A percentile compares a stretch with the other conserved stretches of the same genome.
These are phyloP conservation scores for Sturnira hondurensis DNA, from an alignment of 2,113 vertebrate genomes.

Conservation along the genomic window DNA sequence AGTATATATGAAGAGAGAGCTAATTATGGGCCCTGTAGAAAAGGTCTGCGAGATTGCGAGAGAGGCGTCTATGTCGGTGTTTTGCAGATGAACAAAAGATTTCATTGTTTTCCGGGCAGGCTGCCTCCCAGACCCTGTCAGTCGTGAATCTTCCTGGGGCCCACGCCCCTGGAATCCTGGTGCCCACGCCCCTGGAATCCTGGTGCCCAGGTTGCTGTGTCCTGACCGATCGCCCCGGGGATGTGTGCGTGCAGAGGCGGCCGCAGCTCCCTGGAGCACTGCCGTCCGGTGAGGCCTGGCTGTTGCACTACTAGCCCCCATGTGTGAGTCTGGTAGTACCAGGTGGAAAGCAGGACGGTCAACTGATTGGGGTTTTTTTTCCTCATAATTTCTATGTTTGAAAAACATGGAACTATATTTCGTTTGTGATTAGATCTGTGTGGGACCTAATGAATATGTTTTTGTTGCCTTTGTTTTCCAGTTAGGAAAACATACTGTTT, in stretches of 20 bases:
- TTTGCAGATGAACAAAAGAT: conserved; percentile 27
- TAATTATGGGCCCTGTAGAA: not conserved
- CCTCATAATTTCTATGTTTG: not conserved
- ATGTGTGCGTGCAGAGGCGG: conserved; percentile 23
- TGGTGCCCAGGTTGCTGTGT: conserved; percentile 46
- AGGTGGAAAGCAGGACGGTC: not conserved
- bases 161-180: conserved; percentile 8
- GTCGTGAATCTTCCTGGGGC: conserved; percentile 47
- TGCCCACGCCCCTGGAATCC: conserved; percentile 42
- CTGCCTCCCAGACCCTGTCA: not conserved
- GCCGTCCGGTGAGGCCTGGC: not conserved
- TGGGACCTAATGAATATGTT: not conserved
- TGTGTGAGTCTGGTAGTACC: conserved; percentile 47
- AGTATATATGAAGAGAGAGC: not conserved
- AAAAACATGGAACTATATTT: not conserved
- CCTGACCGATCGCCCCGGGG: conserved; percentile 62
- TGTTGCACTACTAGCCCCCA: conserved; percentile 58
- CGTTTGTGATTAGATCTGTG: not conserved
- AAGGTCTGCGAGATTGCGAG: not conserved
- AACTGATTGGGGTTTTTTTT: not conserved
- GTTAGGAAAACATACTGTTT: conserved; percentile 41
- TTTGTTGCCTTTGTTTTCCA: not conserved
- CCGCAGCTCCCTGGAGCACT: conserved; percentile 53
- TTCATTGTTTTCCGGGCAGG: conserved; percentile 47
- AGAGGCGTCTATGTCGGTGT: not conserved